Evolutionary conservation across 2,797 vertebrate genomes (phyloP).

Genomic region (Helarctos malayanus): DNA sequence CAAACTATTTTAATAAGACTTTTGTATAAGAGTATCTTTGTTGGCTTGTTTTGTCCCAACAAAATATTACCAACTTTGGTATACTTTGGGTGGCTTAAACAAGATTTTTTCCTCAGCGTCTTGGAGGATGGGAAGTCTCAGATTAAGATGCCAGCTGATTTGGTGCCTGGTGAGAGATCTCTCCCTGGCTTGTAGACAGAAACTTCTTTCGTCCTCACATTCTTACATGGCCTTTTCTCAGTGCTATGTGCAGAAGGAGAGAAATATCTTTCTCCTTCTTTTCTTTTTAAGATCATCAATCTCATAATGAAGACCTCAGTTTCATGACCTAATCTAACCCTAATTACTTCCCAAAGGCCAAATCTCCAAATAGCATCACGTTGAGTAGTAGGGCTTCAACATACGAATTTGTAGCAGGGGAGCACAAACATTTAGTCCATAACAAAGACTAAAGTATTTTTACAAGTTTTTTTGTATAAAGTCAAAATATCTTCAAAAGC

Average conservation of each 20-base stretch:
- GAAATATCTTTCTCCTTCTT: not conserved
- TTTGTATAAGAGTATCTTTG: not conserved
- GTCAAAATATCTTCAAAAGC: not conserved
- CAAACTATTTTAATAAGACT: not conserved
- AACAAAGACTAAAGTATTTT: not conserved
- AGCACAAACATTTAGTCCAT: not conserved
- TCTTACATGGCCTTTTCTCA: not conserved
- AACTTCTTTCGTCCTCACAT: not conserved
- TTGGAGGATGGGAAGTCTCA: not conserved
- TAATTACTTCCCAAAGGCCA: not conserved
- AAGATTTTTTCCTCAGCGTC: not conserved
- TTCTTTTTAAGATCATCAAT: not conserved
- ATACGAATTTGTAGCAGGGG: not conserved
- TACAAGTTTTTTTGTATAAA: not conserved
- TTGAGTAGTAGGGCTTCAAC: not conserved
- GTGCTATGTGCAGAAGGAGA: not conserved
- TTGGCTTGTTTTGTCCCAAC: not conserved
- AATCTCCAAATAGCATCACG: no score
- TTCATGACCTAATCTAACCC: not conserved
- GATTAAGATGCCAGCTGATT: not conserved
- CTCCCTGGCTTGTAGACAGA: not conserved
- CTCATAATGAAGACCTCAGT: not conserved
- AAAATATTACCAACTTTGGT: not conserved
- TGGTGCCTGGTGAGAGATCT: not conserved
- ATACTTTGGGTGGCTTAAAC: not conserved